phyloP scores from a whole-genome alignment of 1,140 invertebrate genomes.

The roundworm (Caenorhabditis elegans) region WBcel235 BX284602.5:14601001-14601500 shows the following conservation, averaged over 20 bases:
- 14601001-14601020: background rate
- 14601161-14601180: slow-evolving; percentile 49
- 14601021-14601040: slow-evolving; percentile 4
- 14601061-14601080: background rate
- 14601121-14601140: slow-evolving; percentile 3
- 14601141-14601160: slow-evolving; percentile 35
- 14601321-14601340: slow-evolving; percentile 63
- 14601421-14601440: background rate
- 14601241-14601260: slow-evolving; percentile 47
- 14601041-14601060: slow-evolving; percentile 20
- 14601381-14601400: slow-evolving; percentile 64
- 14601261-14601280: background rate
- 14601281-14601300: slow-evolving; percentile 46
- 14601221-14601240: slow-evolving; percentile 45
- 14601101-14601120: slow-evolving; percentile 12
- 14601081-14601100: background rate
- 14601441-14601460: slow-evolving; percentile 58
- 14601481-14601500: slow-evolving; percentile 62
- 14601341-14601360: slow-evolving; percentile 62
- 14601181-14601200: slow-evolving; percentile 30
- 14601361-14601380: slow-evolving; percentile 63
- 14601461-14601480: slow-evolving; percentile 65
- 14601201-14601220: slow-evolving; percentile 43
- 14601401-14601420: slow-evolving; percentile 42
- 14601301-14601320: slow-evolving; percentile 59